phyloP scores from a whole-genome alignment of 2,888 invertebrate genomes.

The Anagyrus pseudococci region DNA sequence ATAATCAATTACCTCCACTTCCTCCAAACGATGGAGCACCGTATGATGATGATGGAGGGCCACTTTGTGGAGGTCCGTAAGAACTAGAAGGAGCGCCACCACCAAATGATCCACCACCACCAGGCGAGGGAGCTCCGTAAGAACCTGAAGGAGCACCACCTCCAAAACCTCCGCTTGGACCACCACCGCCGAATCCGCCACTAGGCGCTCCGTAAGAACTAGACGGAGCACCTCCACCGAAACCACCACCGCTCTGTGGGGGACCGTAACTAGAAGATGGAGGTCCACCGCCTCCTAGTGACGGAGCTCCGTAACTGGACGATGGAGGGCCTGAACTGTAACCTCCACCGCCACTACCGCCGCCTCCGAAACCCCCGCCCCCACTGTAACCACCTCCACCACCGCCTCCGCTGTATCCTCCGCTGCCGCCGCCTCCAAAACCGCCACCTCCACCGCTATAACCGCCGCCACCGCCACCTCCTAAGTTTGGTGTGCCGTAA shows the following conservation, averaged over 20 bases:
- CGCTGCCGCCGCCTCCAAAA: constrained; percentile 33
- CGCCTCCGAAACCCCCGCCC: constrained; percentile 52
- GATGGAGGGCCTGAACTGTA: constrained; percentile 41
- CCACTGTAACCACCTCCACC: constrained; percentile 44
- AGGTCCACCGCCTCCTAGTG: constrained; percentile 60
- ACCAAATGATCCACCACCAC: constrained; percentile 47
- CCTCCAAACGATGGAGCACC: constrained; percentile 56
- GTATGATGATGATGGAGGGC: constrained; percentile 53
- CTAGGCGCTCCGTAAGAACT: not conserved
- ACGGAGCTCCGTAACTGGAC: constrained; percentile 63
- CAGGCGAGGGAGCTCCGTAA: constrained; percentile 57
- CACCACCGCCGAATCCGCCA: not conserved
- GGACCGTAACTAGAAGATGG: constrained; percentile 64
- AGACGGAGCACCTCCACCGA: constrained; percentile 45
- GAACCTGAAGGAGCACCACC: constrained; percentile 50
- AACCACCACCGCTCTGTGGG: constrained; percentile 53
- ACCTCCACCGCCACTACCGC: constrained; percentile 18
- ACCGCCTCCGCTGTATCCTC: constrained; percentile 52
- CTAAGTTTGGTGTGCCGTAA: constrained; percentile 60
- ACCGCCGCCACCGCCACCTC: constrained; percentile 51
- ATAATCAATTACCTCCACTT: constrained; percentile 51
- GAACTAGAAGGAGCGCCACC: constrained; percentile 57
- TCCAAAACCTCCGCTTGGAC: constrained; percentile 49
- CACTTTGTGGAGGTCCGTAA: constrained; percentile 57
- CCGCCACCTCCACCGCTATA: constrained; percentile 44